Percentiles rank a stretch among this genome's conserved stretches.
These are phyloP conservation scores for Volucella inanis DNA, from an alignment of 2,888 invertebrate genomes.

Conservation along the genomic window DNA sequence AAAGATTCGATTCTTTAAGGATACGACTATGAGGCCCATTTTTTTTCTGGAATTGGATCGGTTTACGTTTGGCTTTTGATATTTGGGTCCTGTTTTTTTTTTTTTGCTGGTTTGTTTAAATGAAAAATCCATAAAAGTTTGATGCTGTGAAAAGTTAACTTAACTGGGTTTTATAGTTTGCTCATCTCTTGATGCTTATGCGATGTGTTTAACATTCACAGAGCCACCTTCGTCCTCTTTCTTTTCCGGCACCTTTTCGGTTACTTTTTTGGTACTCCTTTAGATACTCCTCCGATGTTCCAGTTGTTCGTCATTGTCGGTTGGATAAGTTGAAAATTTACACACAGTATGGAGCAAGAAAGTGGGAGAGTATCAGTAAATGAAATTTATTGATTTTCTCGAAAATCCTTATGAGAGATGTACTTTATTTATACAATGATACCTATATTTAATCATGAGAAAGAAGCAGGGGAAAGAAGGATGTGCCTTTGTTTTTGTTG, in stretches of 20 bases:
- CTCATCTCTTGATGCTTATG: neutral
- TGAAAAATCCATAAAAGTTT: slow-evolving; percentile 16
- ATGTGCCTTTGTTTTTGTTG: neutral
- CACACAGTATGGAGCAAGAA: slow-evolving; percentile 22
- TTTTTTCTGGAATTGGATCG: too few species aligned
- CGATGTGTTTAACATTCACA: slow-evolving; percentile 38
- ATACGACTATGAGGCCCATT: too few species aligned
- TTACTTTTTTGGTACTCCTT: too few species aligned
- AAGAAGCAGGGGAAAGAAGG: too few species aligned
- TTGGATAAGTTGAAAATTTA: slow-evolving; percentile 21
- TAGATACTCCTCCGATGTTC: too few species aligned
- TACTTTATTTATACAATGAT: slow-evolving; percentile 4
- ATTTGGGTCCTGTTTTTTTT: neutral
- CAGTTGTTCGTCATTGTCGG: neutral
- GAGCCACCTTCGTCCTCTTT: too few species aligned
- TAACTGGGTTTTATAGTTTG: slow-evolving; percentile 20
- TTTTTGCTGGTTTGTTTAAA: neutral
- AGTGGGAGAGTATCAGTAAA: slow-evolving; percentile 1
- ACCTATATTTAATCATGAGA: too few species aligned
- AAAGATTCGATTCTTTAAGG: too few species aligned
- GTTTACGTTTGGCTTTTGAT: too few species aligned
- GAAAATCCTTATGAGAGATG: slow-evolving; percentile 10
- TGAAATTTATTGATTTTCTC: slow-evolving; percentile 57
- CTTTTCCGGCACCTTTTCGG: too few species aligned
- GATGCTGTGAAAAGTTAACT: slow-evolving; percentile 30